phyloP scores from a whole-genome alignment of 2,113 vertebrate species.

The Malurus alboscapulatus region DNA sequence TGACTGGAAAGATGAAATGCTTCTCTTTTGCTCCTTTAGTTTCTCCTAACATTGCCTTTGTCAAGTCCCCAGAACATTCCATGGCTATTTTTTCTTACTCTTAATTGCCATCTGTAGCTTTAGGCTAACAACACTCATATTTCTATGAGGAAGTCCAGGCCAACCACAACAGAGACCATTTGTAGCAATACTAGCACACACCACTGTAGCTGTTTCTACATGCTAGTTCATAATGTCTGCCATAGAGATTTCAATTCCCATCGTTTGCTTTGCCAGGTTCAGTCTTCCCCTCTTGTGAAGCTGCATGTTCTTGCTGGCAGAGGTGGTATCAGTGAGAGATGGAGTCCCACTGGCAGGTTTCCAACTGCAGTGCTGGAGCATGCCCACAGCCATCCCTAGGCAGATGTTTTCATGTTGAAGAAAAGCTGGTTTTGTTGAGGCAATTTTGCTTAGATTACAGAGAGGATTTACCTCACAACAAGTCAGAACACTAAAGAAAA shows the following conservation, averaged over 20 bases:
- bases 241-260: not conserved
- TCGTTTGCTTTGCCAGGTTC: not conserved
- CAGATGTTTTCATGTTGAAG: not conserved
- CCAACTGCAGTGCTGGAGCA: not conserved
- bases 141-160: not conserved
- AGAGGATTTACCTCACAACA: not conserved
- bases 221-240: accelerated
- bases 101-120: not conserved
- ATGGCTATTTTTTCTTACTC: not conserved
- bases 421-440: not conserved
- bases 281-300: not conserved
- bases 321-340: not conserved
- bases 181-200: not conserved
- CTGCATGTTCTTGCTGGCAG: not conserved
- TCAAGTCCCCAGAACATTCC: not conserved
- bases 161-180: not conserved
- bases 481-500: not conserved
- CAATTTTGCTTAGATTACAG: not conserved
- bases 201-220: not conserved
- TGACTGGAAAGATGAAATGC: not conserved
- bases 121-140: not conserved
- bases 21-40: not conserved
- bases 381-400: not conserved
- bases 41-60: not conserved
- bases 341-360: not conserved